Conservation (phyloP, 2,113 vertebrate species). For the Entomyzon cyanotis region DNA sequence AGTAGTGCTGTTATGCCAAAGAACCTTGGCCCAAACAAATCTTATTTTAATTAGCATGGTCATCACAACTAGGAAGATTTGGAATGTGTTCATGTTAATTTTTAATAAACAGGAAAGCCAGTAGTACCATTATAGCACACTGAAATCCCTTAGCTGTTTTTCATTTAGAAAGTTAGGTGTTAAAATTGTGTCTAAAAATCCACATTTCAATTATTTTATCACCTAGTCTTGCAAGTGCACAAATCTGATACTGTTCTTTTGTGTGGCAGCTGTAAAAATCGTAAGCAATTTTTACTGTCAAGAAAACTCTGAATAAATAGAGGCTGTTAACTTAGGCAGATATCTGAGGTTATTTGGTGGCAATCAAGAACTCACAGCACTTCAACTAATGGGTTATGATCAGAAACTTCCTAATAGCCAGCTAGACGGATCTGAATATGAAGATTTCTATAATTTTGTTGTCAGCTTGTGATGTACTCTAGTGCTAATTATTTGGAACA, state of each 20-base stretch:
- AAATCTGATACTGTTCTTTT: conserved; percentile 68
- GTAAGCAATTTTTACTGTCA: conserved; percentile 78
- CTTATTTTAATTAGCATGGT: not conserved
- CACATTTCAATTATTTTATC: conserved; percentile 67
- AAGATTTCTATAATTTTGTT: conserved; percentile 88
- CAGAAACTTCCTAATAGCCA: conserved; percentile 84
- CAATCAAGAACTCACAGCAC: conserved; percentile 79
- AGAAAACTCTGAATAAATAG: conserved; percentile 77
- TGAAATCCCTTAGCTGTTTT: conserved; percentile 30
- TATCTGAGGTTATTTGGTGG: conserved; percentile 79
- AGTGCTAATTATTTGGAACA: conserved; percentile 87
- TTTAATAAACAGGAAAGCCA: conserved; percentile 41
- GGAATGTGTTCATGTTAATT: conserved; percentile 9
- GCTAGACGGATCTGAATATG: conserved; percentile 81
- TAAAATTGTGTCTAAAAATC: conserved; percentile 63
- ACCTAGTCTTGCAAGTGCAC: conserved; percentile 55
- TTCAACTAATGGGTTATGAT: conserved; percentile 83
- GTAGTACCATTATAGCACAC: not conserved
- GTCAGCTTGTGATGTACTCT: conserved; percentile 85
- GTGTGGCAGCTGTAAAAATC: conserved; percentile 79
- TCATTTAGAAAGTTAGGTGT: conserved; percentile 43
- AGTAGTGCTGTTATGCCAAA: not conserved
- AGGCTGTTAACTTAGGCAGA: conserved; percentile 78
- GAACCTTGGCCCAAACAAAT: not conserved
- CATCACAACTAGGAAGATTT: not conserved